phyloP scores from a whole-genome alignment of 2,888 invertebrate genomes.

The Clitarchus hookeri region DNA sequence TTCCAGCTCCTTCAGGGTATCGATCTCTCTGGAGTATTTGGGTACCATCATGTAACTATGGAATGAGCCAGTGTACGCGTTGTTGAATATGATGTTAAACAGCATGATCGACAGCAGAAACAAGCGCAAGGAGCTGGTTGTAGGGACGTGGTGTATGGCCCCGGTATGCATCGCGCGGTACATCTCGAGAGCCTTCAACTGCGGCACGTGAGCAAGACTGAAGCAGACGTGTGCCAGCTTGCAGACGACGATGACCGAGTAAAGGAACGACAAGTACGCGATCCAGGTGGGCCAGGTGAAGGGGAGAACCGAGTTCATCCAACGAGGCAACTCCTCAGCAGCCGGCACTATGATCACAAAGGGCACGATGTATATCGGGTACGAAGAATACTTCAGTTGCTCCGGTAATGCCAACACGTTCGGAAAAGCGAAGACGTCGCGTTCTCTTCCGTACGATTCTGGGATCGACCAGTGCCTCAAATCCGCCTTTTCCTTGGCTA shows the following conservation, averaged over 20 bases:
- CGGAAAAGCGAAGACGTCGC: not conserved
- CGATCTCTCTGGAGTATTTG: not conserved
- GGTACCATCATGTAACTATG: not conserved
- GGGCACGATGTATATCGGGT: not conserved
- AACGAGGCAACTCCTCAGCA: not conserved
- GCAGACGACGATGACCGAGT: not conserved
- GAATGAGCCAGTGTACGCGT: not conserved
- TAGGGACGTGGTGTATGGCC: not conserved
- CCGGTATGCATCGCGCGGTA: not conserved
- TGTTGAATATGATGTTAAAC: not conserved
- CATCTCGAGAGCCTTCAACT: not conserved
- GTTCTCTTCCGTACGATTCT: not conserved
- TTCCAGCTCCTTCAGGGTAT: not conserved
- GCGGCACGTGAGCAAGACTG: not conserved
- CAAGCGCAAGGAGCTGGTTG: not conserved
- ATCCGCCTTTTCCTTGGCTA: not conserved
- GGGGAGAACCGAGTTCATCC: not conserved
- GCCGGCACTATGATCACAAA: not conserved
- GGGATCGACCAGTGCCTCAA: not conserved
- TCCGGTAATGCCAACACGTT: not conserved
- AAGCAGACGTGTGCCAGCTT: not conserved
- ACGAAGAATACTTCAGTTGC: not conserved
- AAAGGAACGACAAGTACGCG: not conserved
- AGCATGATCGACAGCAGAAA: not conserved
- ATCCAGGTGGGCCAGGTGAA: not conserved